Percentiles rank a stretch among this genome's conserved stretches.
Conservation (phyloP, 2,113 vertebrate genomes). For the Cyanoramphus novaezelandiae region DNA sequence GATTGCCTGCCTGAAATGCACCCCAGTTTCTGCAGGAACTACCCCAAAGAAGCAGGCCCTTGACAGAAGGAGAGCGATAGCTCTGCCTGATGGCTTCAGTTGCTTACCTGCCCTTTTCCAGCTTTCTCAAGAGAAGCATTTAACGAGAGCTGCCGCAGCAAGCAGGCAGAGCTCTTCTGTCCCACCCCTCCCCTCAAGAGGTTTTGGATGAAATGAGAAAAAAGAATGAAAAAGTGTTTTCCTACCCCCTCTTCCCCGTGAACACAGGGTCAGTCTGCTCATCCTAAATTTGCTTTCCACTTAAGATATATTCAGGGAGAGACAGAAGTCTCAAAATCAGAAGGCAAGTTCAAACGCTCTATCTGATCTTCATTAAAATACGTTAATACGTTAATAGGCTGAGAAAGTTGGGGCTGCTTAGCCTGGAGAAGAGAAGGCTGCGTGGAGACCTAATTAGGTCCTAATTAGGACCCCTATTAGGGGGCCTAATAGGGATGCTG, state of each 20-base stretch:
- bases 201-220: neutral
- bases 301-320: neutral
- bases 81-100: neutral
- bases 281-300: neutral
- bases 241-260: neutral
- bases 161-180: neutral
- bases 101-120: neutral
- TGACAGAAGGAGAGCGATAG: neutral
- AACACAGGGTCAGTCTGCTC: neutral
- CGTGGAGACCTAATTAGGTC: too few species aligned
- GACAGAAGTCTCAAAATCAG: neutral
- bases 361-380: neutral
- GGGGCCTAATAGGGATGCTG: too few species aligned
- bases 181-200: neutral
- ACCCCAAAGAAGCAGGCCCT: neutral
- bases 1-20: too few species aligned
- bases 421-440: too few species aligned
- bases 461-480: too few species aligned
- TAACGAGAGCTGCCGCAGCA: neutral
- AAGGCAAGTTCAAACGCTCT: neutral
- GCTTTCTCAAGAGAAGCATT: neutral
- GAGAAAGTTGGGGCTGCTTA: too few species aligned
- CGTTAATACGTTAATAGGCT: accelerated
- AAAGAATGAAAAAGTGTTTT: neutral
- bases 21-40: neutral